Evolutionary conservation across 2,113 vertebrate genomes (phyloP), one percentile per base, ranked within the genome.

Genomic region (Eulemur rufifrons): DNA sequence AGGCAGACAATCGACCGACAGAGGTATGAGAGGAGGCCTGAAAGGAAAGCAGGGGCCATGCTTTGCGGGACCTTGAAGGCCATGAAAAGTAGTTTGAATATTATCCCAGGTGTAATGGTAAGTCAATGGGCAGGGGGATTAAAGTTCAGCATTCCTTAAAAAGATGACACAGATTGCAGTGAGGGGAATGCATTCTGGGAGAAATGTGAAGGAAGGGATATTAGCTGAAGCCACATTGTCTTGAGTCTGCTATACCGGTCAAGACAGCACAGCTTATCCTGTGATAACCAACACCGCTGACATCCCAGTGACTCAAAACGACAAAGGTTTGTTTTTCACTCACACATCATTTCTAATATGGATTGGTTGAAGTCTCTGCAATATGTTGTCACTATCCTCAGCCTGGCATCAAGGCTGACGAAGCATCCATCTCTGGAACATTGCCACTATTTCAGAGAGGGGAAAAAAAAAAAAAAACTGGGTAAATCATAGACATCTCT

Each of bases 91-190:
- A 52, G 54, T 39, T 50, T 34, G 17, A 2, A 50, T 73, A 34
- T 9, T 83, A 15, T n/a, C 76, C 69, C 47, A 54, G 20, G 3
- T 25, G 18, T 6, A 54, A 76, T 9, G 17, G 29, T 45, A 54
- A 74, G 52, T 73, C 13, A 52, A 0, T 61, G 39, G 29, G 5
- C 0, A 11, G 14, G 5, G 2, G 0, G 25, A 5, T 59, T 61
- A 91, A 61, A 21, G n/a, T 3, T 66, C 66, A 69, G 6, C 8
- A 15, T 80, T 89, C 56, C 34, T 80, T 71, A 3, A 17, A 39
- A 63, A 78, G 5, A 34, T 37, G 39, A 74, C 3, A 29, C 25
- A 47, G 47, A n/a, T 14, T 34, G 7, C 20, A 20, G 21, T 23
- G 18, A 34, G 6, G 6, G 15, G 6, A 4, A 34, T 42, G 21